Evolutionary conservation across 2,888 invertebrate species (phyloP).

Genomic region (Orthonevra nobilis): DNA sequence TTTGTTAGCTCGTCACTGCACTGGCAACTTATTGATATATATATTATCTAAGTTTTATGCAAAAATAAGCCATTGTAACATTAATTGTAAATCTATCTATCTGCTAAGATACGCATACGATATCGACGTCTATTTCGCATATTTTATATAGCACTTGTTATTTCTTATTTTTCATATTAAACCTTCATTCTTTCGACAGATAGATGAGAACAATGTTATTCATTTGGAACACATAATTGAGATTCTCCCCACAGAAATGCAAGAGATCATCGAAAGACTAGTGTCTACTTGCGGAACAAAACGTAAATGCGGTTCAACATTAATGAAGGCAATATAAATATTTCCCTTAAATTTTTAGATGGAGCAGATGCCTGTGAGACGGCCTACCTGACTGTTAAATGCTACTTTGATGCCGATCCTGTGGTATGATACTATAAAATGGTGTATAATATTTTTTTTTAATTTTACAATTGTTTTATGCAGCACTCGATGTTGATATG

Average conservation of each 20-base stretch:
- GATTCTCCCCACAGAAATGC: conserved; percentile 75
- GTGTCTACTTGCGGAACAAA: conserved; percentile 74
- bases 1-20: too few relatives aligned
- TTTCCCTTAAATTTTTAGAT: conserved; percentile 71
- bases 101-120: too few relatives aligned
- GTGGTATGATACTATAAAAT: conserved; percentile 42
- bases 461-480: conserved; percentile 2
- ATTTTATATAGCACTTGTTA: too few relatives aligned
- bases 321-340: too few relatives aligned
- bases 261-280: conserved; percentile 72
- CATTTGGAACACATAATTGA: conserved; percentile 76
- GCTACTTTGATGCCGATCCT: conserved; percentile 76
- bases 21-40: too few relatives aligned
- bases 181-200: conserved; percentile 72
- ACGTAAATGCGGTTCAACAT: conserved; percentile 74
- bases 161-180: too few relatives aligned
- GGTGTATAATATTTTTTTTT: background rate
- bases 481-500: conserved; percentile 64
- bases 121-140: too few relatives aligned
- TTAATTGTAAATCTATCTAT: too few relatives aligned
- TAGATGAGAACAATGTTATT: conserved; percentile 74
- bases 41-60: too few relatives aligned
- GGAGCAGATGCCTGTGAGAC: conserved; percentile 78
- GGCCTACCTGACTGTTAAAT: conserved; percentile 75
- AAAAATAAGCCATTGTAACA: too few relatives aligned